Conservation (phyloP, 1,140 invertebrate species). For the Eumaeus atala region DNA sequence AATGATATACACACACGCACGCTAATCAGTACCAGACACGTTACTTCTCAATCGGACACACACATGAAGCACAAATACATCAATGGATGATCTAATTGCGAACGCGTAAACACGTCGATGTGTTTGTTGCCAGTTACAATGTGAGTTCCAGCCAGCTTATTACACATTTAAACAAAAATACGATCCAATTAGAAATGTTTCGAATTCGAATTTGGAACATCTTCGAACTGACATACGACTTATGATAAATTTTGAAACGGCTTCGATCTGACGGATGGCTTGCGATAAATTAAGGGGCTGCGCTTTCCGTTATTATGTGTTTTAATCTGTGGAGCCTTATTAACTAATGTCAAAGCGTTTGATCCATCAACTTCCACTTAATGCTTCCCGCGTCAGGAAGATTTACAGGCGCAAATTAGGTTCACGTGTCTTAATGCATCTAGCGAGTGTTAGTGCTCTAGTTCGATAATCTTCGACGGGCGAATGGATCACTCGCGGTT, state of each 20-base stretch:
- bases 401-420: slow-evolving; percentile 65
- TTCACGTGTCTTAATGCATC: slow-evolving; percentile 72
- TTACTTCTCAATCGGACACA: slow-evolving; percentile 63
- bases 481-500: slow-evolving; percentile 61
- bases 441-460: slow-evolving; percentile 65
- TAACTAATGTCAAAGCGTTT: slow-evolving; percentile 60
- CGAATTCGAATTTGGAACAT: slow-evolving; percentile 43
- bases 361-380: slow-evolving; percentile 63
- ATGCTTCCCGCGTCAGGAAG: slow-evolving; percentile 38
- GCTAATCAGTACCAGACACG: slow-evolving; percentile 68
- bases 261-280: slow-evolving; percentile 40
- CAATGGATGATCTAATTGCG: slow-evolving; percentile 67
- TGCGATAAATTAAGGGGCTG: slow-evolving; percentile 34
- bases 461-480: slow-evolving; percentile 67
- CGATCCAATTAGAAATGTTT: slow-evolving; percentile 61
- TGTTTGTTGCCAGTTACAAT: slow-evolving; percentile 58
- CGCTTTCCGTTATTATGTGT: slow-evolving; percentile 36
- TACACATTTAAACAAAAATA: slow-evolving; percentile 69
- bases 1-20: slow-evolving; percentile 45
- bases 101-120: slow-evolving; percentile 61
- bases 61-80: slow-evolving; percentile 48
- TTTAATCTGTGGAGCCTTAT: slow-evolving; percentile 55
- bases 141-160: slow-evolving; percentile 58
- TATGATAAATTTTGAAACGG: slow-evolving; percentile 67
- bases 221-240: slow-evolving; percentile 68